Evolutionary conservation across 2,113 vertebrate genomes (phyloP), one percentile per base, ranked within the genome.

Genomic region (Noctilio leporinus): DNA sequence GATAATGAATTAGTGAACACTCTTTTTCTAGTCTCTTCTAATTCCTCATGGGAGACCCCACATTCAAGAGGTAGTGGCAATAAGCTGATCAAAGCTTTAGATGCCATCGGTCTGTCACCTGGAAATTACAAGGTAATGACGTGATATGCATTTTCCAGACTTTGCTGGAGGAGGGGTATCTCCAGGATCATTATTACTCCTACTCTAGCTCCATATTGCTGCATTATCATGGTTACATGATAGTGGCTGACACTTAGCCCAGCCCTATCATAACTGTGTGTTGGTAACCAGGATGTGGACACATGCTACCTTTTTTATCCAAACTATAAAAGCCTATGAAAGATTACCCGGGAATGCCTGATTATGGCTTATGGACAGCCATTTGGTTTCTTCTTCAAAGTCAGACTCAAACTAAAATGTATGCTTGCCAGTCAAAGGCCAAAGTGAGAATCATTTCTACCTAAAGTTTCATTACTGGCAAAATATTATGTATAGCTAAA

Each of bases 371-470:
- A 77, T 77, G 26, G 82, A 43, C 4, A 40, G 2, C 35, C 26
- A 1, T 80, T 81, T 70, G 59, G 4, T 85, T 92, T 94, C 65
- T 88, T 86, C 65, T 95, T 96, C 38, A 85, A 26, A 84, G 4
- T 69, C 2, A 85, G 11, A 78, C 40, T 86, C 5, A 55, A 67
- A 30, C 24, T 55, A 8, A 2, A 2, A 43, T 77, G 33, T 9
- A 26, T 43, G 12, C 26, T 82, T 91, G 6, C n/a, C 53, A 93
- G n/a, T 62, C 30, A 67, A 87, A 67, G 53, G 43, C 33, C 67
- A 93, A 83, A 19, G 3, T 24, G 24, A 62, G 30, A 86, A 55
- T 89, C 59, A 47, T 49, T 49, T 82, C 28, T 28, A 88, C 16
- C 1, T 40, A 83, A 51, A 12, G 0, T 30, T 87, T 10, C 14